A percentile compares a stretch with the other conserved stretches of the same genome.
Evolutionary conservation across 1,140 invertebrate genomes (phyloP).

Genomic region (Aphaenogaster floridana): DNA sequence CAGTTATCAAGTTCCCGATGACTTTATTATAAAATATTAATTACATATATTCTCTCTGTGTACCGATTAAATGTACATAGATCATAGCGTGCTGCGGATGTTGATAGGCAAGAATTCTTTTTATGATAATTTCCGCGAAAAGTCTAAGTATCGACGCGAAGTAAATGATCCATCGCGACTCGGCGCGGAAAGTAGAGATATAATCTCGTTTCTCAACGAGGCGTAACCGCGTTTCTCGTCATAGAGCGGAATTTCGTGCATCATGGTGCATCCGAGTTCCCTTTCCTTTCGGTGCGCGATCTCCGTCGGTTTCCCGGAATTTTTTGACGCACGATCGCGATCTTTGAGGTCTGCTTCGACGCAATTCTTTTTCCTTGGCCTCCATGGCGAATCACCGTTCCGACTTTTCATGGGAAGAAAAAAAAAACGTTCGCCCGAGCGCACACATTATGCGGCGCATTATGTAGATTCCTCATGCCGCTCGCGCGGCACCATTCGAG

Average conservation of each 20-base stretch:
- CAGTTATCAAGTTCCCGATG: slow-evolving; percentile 26
- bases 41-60: neutral
- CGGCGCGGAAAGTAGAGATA: slow-evolving; percentile 76
- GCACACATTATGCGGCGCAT: slow-evolving; percentile 53
- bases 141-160: slow-evolving; percentile 57
- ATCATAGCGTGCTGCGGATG: slow-evolving; percentile 19
- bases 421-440: slow-evolving; percentile 54
- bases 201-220: slow-evolving; percentile 77
- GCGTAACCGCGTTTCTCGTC: slow-evolving; percentile 84
- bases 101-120: neutral
- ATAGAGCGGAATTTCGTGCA: slow-evolving; percentile 18
- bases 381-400: slow-evolving; percentile 72
- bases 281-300: slow-evolving; percentile 28
- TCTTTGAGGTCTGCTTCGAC: slow-evolving; percentile 14
- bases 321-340: slow-evolving; percentile 40
- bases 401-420: slow-evolving; percentile 66
- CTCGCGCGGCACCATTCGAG: slow-evolving; percentile 20
- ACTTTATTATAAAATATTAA: slow-evolving; percentile 62
- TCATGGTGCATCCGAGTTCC: slow-evolving; percentile 48
- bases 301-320: slow-evolving; percentile 10
- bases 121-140: neutral
- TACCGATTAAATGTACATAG: neutral
- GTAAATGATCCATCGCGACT: slow-evolving; percentile 82
- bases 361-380: slow-evolving; percentile 70
- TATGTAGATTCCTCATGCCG: slow-evolving; percentile 44